These are phyloP conservation scores for Metopia argyrocephala DNA, from an alignment of 2,888 invertebrate genomes.

Conservation along the genomic window DNA sequence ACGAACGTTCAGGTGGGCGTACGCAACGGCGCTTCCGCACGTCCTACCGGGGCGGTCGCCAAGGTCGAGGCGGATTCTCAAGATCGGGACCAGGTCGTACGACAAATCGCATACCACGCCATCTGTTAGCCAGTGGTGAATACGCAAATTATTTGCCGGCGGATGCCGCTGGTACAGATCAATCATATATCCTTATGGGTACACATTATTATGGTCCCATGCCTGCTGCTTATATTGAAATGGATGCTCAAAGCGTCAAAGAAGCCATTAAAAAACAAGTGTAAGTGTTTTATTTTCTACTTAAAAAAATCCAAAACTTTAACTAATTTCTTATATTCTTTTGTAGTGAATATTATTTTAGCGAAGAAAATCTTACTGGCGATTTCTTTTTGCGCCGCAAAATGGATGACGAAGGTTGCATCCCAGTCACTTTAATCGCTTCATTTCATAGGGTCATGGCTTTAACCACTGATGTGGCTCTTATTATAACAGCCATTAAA, in stretches of 20 bases:
- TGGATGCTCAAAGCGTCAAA: conserved; percentile 83
- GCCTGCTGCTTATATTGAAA: conserved; percentile 76
- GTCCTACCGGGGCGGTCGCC: conserved; percentile 76
- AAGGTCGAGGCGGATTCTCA: conserved; percentile 79
- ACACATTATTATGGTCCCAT: conserved; percentile 78
- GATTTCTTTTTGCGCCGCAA: conserved; percentile 98
- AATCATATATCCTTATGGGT: conserved; percentile 77
- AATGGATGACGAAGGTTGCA: conserved; percentile 96
- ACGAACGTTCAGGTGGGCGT: conserved; percentile 67
- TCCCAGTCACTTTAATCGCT: conserved; percentile 95
- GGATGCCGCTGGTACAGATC: conserved; percentile 75
- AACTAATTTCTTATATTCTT: conserved; percentile 17
- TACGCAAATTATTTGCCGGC: conserved; percentile 74
- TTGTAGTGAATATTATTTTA: conserved; percentile 98
- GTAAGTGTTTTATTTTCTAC: conserved; percentile 81
- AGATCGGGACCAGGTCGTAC: conserved; percentile 77
- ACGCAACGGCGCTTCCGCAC: conserved; percentile 77
- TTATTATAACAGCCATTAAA: conserved; percentile 91
- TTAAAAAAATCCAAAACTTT: background rate
- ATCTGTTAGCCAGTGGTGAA: conserved; percentile 76
- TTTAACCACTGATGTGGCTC: conserved; percentile 89
- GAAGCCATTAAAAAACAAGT: conserved; percentile 94
- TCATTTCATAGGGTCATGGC: conserved; percentile 96
- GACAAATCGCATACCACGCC: conserved; percentile 78
- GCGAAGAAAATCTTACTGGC: conserved; percentile 94